These are phyloP conservation scores for Acronicta psi DNA, from an alignment of 2,888 invertebrate genomes.

Conservation along the genomic window DNA sequence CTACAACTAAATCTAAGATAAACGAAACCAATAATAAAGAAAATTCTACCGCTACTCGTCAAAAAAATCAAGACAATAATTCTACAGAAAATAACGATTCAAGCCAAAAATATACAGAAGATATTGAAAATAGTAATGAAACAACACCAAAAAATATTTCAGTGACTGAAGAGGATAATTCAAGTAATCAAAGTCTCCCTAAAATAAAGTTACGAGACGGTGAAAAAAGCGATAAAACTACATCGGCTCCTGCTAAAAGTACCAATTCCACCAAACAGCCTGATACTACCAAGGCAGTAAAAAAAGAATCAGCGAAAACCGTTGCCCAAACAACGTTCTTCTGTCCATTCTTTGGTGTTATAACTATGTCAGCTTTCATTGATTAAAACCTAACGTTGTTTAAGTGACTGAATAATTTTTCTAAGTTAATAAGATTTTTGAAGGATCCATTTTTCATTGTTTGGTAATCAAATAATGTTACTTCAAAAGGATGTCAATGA, in stretches of 20 bases:
- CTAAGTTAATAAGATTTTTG: constrained; percentile 5
- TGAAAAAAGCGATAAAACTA: constrained; percentile 9
- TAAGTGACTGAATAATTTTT: not conserved
- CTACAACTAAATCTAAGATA: not conserved
- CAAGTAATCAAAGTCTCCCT: constrained; percentile 5
- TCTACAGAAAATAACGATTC: not conserved
- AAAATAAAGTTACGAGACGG: constrained; percentile 28
- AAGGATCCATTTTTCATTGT: not conserved
- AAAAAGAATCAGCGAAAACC: constrained; percentile 23
- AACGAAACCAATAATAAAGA: not conserved
- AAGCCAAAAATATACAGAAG: not conserved
- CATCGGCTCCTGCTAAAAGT: not conserved
- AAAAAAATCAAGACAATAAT: not conserved
- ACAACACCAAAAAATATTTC: not conserved
- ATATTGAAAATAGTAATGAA: not conserved
- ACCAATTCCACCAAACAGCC: not conserved
- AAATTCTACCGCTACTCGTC: not conserved
- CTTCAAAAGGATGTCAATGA: too few species aligned
- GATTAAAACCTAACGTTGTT: constrained; percentile 46
- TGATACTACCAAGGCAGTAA: not conserved
- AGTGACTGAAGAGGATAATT: not conserved
- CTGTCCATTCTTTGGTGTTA: constrained; percentile 78
- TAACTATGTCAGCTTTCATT: constrained; percentile 67
- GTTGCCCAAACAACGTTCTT: constrained; percentile 70
- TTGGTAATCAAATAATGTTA: not conserved